Base-by-base conservation (phyloP, 2,888 invertebrate genomes). In the Eubasilissa splendida region DNA sequence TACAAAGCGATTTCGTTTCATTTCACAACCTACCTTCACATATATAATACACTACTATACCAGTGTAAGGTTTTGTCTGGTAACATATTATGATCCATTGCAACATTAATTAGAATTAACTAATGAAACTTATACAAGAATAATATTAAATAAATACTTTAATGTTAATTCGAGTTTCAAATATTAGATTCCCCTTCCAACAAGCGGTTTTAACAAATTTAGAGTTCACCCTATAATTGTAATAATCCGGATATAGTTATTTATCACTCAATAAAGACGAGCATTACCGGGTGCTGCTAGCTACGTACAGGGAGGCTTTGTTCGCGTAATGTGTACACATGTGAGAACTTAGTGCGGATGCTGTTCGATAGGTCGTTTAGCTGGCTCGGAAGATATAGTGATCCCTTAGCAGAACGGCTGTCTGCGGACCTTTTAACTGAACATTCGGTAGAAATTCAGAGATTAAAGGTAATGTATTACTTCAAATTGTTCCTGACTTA, bases 381-480 rank as follows among this genome's bases (percentile, higher is more conserved):
- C 66, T 1, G 33, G 42, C 12, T 12, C 9, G 42, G n/a, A 66
- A 66, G 66, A 66, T 66, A 42, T 42, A 66, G 66, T 50, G 12
- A n/a, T 5, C 63, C 63, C 33, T 66, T 50, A 66, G 42, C 42
- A 66, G 33, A 66, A 66, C 42, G 33, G 66, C 66, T 66, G 66
- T 66, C 66, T 31, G 66, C 66, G 66, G 66, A 66, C 66, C 66
- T 66, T 66, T 66, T 66, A 66, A 66, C 33, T 11, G 42, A 66
- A 66, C 66, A 66, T 66, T 66, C 5, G 50, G 66, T 66, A 50
- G 66, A 66, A 66, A 66, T 66, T 42, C 66, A 66, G 42, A 66
- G 66, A 66, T 66, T 66, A 66, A 50, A 50, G 66, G 66, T 66
- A 66, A 66, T 66, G n/a, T 63, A 63, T 63, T 9, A 22, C 31